Evolutionary conservation across 1,140 invertebrate genomes (phyloP).

Genomic region (Zaprionus nigranus): DNA sequence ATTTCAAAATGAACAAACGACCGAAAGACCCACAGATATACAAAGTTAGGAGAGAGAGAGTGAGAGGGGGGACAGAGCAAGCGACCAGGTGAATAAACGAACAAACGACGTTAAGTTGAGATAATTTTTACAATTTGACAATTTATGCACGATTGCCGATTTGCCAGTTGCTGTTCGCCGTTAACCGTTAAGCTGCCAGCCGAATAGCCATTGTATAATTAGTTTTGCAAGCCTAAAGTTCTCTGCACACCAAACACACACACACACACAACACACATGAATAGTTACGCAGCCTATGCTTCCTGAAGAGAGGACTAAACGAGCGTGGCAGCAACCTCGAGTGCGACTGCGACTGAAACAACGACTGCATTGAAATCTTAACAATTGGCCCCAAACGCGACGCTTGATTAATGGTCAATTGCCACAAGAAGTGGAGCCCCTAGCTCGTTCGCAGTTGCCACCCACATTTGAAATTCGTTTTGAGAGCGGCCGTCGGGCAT

Average conservation of each 20-base stretch:
- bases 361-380: slow-evolving; percentile 41
- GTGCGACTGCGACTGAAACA: slow-evolving; percentile 24
- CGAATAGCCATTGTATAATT: slow-evolving; percentile 71
- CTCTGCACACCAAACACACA: slow-evolving; percentile 33
- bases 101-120: slow-evolving; percentile 70
- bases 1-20: slow-evolving; percentile 69
- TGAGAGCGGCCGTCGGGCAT: slow-evolving; percentile 33
- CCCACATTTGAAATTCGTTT: slow-evolving; percentile 17
- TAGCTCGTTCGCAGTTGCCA: slow-evolving; percentile 6
- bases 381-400: slow-evolving; percentile 34
- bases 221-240: slow-evolving; percentile 72
- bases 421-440: slow-evolving; percentile 35
- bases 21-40: slow-evolving; percentile 40
- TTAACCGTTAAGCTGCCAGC: slow-evolving; percentile 8
- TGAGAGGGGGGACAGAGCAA: slow-evolving; percentile 7
- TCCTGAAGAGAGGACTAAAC: slow-evolving; percentile 76
- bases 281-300: slow-evolving; percentile 62
- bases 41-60: background rate
- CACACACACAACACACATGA: slow-evolving; percentile 17
- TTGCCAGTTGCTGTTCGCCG: slow-evolving; percentile 26
- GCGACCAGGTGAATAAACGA: slow-evolving; percentile 32
- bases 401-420: slow-evolving; percentile 58
- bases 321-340: slow-evolving; percentile 34
- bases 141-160: slow-evolving; percentile 76
- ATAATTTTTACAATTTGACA: slow-evolving; percentile 82